These are phyloP conservation scores for Perodicticus potto DNA, from an alignment of 2,797 vertebrate species.

Conservation along the genomic window DNA sequence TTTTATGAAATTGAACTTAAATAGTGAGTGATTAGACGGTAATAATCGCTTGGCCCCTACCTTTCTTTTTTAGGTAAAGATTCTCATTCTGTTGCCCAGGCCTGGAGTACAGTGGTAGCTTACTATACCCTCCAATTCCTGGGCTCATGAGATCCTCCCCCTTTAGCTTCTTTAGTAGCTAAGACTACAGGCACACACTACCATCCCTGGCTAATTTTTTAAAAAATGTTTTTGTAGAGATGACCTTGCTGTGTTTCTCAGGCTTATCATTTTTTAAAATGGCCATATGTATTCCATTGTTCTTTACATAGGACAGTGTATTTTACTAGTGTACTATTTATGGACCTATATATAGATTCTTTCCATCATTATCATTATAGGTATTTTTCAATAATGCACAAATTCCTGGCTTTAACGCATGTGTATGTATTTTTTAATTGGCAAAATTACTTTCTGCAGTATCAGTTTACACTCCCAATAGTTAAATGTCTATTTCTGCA, in stretches of 20 bases:
- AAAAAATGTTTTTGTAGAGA: not conserved
- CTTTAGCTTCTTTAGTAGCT: not conserved
- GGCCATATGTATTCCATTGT: not conserved
- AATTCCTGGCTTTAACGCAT: conserved; percentile 32
- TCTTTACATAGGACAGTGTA: not conserved
- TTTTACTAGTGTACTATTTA: not conserved
- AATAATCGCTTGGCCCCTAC: not conserved
- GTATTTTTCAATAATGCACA: conserved; percentile 8
- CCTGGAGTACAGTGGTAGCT: not conserved
- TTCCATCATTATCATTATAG: conserved; percentile 24
- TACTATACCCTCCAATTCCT: not conserved
- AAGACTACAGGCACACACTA: not conserved
- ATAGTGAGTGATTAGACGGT: not conserved
- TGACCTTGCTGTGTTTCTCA: not conserved
- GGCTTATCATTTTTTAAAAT: not conserved
- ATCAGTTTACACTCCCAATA: not conserved
- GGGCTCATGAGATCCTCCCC: not conserved
- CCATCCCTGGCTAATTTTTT: not conserved
- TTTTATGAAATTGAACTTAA: conserved; percentile 41
- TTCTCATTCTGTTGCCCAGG: not conserved
- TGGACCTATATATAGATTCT: not conserved
- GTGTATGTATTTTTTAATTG: not conserved
- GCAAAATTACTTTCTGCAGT: not conserved
- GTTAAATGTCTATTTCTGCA: conserved; percentile 15
- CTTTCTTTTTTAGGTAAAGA: not conserved